A percentile compares a stretch with the other conserved stretches of the same genome.
Conservation (phyloP, 2,888 invertebrate species). For the Pristionchus mayeri region DNA sequence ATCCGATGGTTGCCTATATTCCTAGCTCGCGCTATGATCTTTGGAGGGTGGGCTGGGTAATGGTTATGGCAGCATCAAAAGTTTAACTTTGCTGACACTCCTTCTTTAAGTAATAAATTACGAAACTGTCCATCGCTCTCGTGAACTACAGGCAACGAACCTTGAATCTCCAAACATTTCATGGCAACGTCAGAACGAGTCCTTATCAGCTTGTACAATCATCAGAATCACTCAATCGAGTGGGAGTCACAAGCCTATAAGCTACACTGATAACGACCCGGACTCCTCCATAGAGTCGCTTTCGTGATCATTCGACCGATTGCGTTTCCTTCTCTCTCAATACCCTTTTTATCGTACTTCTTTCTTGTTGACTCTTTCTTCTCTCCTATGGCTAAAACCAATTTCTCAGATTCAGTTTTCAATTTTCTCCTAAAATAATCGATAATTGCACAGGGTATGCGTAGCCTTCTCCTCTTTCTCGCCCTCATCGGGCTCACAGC, state of each 20-base stretch:
- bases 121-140: too few relatives aligned
- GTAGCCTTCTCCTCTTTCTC: constrained; percentile 19
- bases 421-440: neutral
- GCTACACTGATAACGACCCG: neutral
- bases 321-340: too few relatives aligned
- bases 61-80: too few relatives aligned
- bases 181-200: neutral
- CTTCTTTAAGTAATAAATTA: too few relatives aligned
- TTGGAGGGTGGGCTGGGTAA: too few relatives aligned
- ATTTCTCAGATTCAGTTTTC: neutral
- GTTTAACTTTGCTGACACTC: too few relatives aligned
- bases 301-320: neutral
- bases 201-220: neutral
- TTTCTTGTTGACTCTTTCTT: neutral
- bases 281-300: neutral
- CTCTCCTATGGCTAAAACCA: neutral
- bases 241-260: neutral
- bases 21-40: too few relatives aligned
- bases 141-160: neutral
- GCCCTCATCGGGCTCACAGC: neutral
- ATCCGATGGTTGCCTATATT: too few relatives aligned
- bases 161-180: neutral
- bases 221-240: neutral
- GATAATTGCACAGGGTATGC: constrained; percentile 16
- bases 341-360: neutral